Conservation (phyloP, 2,888 invertebrate species). For the Craniophora ligustri region DNA sequence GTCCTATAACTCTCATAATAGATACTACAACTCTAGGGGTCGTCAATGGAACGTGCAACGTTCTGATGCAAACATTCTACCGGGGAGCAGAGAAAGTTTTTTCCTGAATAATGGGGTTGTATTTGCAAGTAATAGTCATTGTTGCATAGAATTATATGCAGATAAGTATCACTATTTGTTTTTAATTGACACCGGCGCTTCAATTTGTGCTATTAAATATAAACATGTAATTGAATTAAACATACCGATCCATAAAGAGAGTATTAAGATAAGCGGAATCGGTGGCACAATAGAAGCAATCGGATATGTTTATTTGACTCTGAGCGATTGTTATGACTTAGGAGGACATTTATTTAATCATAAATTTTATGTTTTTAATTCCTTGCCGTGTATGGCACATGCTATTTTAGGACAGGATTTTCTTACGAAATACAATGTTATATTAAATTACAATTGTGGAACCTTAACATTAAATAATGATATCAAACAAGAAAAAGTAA, state of each 20-base stretch:
- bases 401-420: background rate
- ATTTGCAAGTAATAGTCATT: slow-evolving; percentile 4
- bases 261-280: slow-evolving; percentile 9
- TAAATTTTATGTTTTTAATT: slow-evolving; percentile 21
- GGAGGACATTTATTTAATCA: background rate
- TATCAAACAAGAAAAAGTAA: background rate
- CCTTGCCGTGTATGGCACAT: background rate
- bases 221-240: slow-evolving; percentile 8
- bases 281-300: background rate
- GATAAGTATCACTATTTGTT: background rate
- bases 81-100: background rate
- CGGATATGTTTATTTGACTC: background rate
- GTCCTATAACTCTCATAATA: background rate
- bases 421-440: background rate
- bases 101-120: background rate
- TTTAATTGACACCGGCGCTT: slow-evolving; percentile 16
- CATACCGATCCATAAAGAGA: slow-evolving; percentile 32
- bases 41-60: background rate
- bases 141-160: background rate
- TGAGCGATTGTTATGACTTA: background rate
- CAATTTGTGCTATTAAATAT: slow-evolving; percentile 28
- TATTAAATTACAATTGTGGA: background rate
- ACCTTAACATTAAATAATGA: background rate
- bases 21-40: background rate
- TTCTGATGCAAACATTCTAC: background rate